Base-by-base conservation (phyloP, 2,113 vertebrate species). In the Canis aureus region DNA sequence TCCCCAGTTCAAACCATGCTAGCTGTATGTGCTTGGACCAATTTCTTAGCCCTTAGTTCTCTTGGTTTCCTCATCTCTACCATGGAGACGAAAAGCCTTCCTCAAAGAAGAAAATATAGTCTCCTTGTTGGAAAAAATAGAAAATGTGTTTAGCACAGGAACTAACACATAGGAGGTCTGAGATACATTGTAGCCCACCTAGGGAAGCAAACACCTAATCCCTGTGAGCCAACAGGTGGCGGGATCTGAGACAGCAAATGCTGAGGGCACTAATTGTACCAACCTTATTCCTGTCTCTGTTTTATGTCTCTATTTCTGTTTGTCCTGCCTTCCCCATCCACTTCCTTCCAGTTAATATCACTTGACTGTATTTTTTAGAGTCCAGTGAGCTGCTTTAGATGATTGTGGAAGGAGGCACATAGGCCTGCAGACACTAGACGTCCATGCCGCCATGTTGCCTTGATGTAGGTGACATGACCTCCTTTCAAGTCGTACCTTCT, bases 191-290 rank as follows among this genome's bases (percentile, higher is more conserved):
- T 9, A 57, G 62, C 29, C 35, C 1, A 11, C 32, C n/a, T 22
- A 25, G 51, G 35, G 74, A 49, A 13, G 43, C 3, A 38, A 12
- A 29, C 7, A 49, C 51, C 51, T 43, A 12, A 8, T 6, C 5
- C 10, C n/a, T 20, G 8, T n/a, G 22, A 55, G 19, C 38, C 2
- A 1, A n/a, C 1, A 88, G 81, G 60, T 0, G 1, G 19, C 53
- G 25, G 66, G 22, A 27, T 38, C 51, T 2, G 0, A 76, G 57
- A 16, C 4, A 35, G 38, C n/a, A 35, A 43, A 22, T 11, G 10
- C 64, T 1, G 0, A 32, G n/a, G 83, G 69, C 4, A 12, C 67
- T 13, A 0, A 0, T 3, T 10, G 23, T 15, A 8, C 51, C 43
- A 62, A 23, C 57, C 64, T 57, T 13, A 0, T 8, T 16, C 29